Evolutionary conservation across 2,888 invertebrate genomes (phyloP).

Genomic region (Harpagoxenus sublaevis): DNA sequence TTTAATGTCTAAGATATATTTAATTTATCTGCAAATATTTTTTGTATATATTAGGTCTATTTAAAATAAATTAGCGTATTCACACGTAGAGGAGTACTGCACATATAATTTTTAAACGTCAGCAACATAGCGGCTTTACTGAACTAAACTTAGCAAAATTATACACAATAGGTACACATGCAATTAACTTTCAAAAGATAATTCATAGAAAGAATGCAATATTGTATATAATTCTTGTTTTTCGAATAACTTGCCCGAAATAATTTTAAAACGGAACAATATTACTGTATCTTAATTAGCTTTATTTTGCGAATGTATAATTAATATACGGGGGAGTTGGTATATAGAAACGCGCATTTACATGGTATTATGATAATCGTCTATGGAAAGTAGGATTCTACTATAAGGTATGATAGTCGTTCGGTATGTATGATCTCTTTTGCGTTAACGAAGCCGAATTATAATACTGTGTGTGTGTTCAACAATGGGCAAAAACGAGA

Average conservation of each 20-base stretch:
- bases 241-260: not conserved
- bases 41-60: slow-evolving; percentile 31
- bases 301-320: slow-evolving; percentile 1
- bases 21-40: slow-evolving; percentile 41
- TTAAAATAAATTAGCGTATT: slow-evolving; percentile 15
- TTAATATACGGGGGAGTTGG: slow-evolving; percentile 2
- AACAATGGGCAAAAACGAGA: not conserved
- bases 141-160: not conserved
- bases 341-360: not conserved
- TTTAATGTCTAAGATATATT: slow-evolving; percentile 38
- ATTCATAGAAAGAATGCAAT: not conserved
- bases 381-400: not conserved
- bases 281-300: not conserved
- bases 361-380: not conserved
- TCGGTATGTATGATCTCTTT: not conserved
- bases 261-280: not conserved
- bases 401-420: not conserved
- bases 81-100: not conserved
- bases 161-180: not conserved
- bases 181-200: not conserved
- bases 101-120: not conserved
- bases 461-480: not conserved
- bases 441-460: not conserved
- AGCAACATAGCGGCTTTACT: not conserved
- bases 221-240: slow-evolving; percentile 5